Evolutionary conservation across 30 jellyfish, hydroid and myxozoan species (phyloP), one percentile per base, ranked within the genome.

Genomic region (Aurelia aurita complex sp. Pacific): DNA sequence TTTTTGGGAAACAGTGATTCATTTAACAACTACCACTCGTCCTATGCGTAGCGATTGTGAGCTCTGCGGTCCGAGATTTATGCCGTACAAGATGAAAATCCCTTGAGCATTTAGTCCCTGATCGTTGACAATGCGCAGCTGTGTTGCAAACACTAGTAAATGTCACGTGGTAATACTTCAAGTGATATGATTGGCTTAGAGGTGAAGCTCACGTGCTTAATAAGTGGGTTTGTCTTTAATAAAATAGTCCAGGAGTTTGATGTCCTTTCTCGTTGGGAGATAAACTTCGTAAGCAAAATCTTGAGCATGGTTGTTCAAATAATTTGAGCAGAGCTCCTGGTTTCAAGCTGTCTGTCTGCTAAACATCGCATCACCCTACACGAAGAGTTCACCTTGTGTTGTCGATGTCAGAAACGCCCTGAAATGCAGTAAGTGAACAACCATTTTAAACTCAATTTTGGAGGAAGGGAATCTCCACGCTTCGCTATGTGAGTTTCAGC

Each of bases 71-170:
- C 57, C 12, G 57, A 46, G 14, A 46, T 46, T 46, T 46, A 46
- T 46, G 57, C 57, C 57, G 70, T 9, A 5, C 16, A 32, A 16
- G 52, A 50, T 8, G 23, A 57, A 84, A 73, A 84, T 84, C 93
- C 78, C 93, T 84, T 64, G 93, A 84, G 93, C 77, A 74, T 84
- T 72, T 29, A 54, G 51, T 46, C 64, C 64, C 55, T 69, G 93
- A 70, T 74, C 87, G 93, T 67, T 84, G 93, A 84, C 93, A 84
- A 84, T 84, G 85, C 93, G 93, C 93, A 84, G 93, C 93, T 84
- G 93, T 66, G 93, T 51, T 65, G 64, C 42, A 73, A 61, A 72
- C 93, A 84, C 69, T 73, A 38, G 93, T 63, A 73, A 8, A 51
- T 62, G 73, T 73, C 93, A 84, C 85, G 77, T 84, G 93, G 85